Conservation (phyloP, 2,113 vertebrate species). For the Stictonetta naevosa region DNA sequence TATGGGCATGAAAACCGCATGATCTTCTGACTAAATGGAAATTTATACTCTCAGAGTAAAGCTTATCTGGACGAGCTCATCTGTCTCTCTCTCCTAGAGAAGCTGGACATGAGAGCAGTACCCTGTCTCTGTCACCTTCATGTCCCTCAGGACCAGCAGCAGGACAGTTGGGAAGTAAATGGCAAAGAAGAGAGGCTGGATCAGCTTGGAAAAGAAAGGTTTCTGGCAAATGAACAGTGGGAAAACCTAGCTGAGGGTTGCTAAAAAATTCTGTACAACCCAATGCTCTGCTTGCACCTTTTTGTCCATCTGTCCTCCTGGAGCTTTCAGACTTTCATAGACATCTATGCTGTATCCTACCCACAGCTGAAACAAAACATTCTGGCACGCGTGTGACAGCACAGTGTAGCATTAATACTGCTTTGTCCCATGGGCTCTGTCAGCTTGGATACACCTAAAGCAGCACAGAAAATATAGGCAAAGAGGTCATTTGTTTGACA, state of each 20-base stretch:
- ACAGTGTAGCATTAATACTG: background rate
- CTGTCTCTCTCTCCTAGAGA: background rate
- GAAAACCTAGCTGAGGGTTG: background rate
- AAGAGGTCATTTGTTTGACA: background rate
- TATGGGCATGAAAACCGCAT: background rate
- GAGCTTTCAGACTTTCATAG: background rate
- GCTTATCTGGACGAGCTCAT: background rate
- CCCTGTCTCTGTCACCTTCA: background rate
- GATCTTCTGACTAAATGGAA: background rate
- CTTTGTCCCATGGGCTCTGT: background rate
- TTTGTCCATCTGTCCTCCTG: background rate
- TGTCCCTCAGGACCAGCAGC: background rate
- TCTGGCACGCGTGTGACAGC: background rate
- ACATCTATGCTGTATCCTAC: background rate
- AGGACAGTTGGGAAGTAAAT: background rate
- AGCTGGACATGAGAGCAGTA: background rate
- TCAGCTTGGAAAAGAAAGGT: background rate
- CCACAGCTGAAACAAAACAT: background rate
- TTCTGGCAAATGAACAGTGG: background rate
- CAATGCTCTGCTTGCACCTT: background rate
- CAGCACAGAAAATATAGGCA: background rate
- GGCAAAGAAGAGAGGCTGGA: background rate
- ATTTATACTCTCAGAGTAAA: background rate
- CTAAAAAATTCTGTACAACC: background rate
- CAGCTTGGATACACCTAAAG: background rate